phyloP scores from a whole-genome alignment of 2,113 vertebrate genomes.

The Psophia crepitans region DNA sequence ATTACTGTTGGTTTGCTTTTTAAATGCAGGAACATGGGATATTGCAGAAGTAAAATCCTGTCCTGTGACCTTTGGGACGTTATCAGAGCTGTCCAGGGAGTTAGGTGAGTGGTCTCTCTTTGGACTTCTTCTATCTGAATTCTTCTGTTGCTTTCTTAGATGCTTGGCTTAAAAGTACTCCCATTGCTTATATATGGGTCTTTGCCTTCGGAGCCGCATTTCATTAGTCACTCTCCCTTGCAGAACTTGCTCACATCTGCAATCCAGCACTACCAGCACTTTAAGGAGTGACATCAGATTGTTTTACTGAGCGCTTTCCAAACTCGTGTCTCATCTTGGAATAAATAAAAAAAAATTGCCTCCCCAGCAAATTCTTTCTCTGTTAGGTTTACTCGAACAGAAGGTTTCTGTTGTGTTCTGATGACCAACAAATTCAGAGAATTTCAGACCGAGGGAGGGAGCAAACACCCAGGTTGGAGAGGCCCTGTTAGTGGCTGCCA shows the following conservation, averaged over 20 bases:
- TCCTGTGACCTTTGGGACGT: slow-evolving; percentile 59
- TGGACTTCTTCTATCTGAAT: neutral
- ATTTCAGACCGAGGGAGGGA: neutral
- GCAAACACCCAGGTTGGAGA: neutral
- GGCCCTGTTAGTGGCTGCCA: neutral
- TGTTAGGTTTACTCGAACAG: neutral
- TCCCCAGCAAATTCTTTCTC: neutral
- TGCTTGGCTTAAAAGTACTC: neutral
- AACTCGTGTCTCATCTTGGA: neutral
- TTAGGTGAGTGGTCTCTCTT: slow-evolving; percentile 27
- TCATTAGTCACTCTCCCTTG: neutral
- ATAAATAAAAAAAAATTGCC: neutral
- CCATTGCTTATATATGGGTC: neutral
- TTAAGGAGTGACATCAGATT: neutral
- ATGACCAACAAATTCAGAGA: neutral
- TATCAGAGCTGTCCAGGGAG: slow-evolving; percentile 42
- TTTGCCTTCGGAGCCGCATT: neutral
- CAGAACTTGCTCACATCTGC: neutral
- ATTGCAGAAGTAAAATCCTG: slow-evolving; percentile 49
- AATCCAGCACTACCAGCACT: neutral
- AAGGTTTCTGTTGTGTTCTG: neutral
- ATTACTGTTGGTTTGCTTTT: slow-evolving; percentile 2
- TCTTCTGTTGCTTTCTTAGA: neutral
- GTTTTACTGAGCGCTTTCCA: neutral
- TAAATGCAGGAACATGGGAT: slow-evolving; percentile 64